A percentile compares a stretch with the other conserved stretches of the same genome.
Conservation (phyloP, 2,888 invertebrate genomes). For the Plutella xylostella region DNA sequence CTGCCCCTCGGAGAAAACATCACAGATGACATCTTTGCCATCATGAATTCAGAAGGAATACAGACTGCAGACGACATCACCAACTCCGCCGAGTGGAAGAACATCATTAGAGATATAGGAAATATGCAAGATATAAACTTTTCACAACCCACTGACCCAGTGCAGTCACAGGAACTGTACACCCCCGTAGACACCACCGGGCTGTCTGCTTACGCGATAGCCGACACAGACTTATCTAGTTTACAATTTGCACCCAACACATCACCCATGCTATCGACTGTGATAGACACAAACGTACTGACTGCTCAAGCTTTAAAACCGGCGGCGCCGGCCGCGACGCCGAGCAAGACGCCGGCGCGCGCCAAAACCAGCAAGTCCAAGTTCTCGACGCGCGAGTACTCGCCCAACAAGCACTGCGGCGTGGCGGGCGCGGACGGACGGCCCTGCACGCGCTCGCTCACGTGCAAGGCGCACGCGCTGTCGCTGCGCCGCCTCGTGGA, state of each 20-base stretch:
- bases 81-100: slow-evolving; percentile 61
- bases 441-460: slow-evolving; percentile 84
- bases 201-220: slow-evolving; percentile 36
- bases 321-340: slow-evolving; percentile 25
- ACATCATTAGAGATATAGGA: slow-evolving; percentile 61
- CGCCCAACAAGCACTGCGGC: slow-evolving; percentile 87
- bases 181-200: slow-evolving; percentile 32
- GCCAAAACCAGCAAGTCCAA: slow-evolving; percentile 52
- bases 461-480: slow-evolving; percentile 77
- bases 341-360: slow-evolving; percentile 32
- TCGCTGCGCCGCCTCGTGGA: slow-evolving; percentile 76
- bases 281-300: slow-evolving; percentile 28
- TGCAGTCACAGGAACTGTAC: slow-evolving; percentile 44
- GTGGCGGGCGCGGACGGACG: slow-evolving; percentile 76
- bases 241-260: slow-evolving; percentile 49
- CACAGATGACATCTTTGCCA: slow-evolving; percentile 62
- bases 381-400: slow-evolving; percentile 75
- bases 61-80: slow-evolving; percentile 61
- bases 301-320: slow-evolving; percentile 33
- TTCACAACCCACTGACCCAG: slow-evolving; percentile 39
- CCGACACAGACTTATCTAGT: slow-evolving; percentile 43
- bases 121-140: slow-evolving; percentile 61
- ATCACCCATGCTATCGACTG: slow-evolving; percentile 39
- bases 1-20: slow-evolving; percentile 56
- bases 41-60: slow-evolving; percentile 65